phyloP scores from a whole-genome alignment of 2,888 invertebrate species.

The Acrocyrtus sp. region DNA sequence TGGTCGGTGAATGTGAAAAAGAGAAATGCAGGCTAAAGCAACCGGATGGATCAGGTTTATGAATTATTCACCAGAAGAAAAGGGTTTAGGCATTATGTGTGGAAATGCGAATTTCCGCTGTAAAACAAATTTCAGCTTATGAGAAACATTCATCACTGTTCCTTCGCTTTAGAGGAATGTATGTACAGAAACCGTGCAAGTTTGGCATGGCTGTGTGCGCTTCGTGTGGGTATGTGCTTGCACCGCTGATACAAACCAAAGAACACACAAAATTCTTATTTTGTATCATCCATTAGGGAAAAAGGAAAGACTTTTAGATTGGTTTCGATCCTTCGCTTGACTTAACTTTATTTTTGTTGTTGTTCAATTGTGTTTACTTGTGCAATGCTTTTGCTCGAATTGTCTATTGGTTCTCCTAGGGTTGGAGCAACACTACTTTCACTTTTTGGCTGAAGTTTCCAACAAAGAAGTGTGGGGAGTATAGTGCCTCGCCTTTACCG shows the following conservation, averaged over 20 bases:
- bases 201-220: too few relatives aligned
- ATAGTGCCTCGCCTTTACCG: too few relatives aligned
- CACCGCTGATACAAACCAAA: too few relatives aligned
- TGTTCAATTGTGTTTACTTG: not conserved
- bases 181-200: too few relatives aligned
- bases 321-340: not conserved
- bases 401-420: too few relatives aligned
- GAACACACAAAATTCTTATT: constrained; percentile 20
- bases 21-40: not conserved
- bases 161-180: too few relatives aligned
- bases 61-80: constrained; percentile 46
- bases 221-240: too few relatives aligned
- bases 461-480: too few relatives aligned
- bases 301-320: constrained; percentile 8
- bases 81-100: constrained; percentile 41
- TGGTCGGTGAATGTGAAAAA: not conserved
- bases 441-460: too few relatives aligned
- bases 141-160: constrained; percentile 47
- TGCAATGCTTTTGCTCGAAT: constrained; percentile 1
- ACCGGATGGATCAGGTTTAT: constrained; percentile 43
- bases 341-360: constrained; percentile 6
- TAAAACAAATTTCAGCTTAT: constrained; percentile 53
- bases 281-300: constrained; percentile 25
- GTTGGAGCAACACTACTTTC: too few relatives aligned
- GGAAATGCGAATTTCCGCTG: constrained; percentile 53